Percentiles rank a stretch among this genome's conserved stretches.
phyloP scores from a whole-genome alignment of 2,113 vertebrate species.

The Melanotaenia duboulayi region DNA sequence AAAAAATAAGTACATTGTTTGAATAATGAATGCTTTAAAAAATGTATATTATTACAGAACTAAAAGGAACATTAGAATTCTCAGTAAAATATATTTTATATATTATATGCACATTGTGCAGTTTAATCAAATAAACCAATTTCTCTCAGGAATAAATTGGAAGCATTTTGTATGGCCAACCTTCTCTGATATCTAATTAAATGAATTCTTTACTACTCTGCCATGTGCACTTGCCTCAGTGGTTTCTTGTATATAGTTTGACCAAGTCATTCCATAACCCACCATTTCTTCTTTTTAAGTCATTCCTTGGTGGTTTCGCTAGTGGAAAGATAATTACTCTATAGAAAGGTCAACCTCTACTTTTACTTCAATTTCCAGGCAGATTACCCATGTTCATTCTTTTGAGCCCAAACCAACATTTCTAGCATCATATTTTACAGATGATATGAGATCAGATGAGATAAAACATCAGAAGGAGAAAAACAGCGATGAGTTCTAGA shows the following conservation, averaged over 20 bases:
- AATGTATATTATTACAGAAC: no score
- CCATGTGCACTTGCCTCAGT: background rate
- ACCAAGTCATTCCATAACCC: background rate
- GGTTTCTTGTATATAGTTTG: background rate
- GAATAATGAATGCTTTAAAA: no score
- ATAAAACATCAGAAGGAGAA: background rate
- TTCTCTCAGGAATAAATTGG: background rate
- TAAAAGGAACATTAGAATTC: no score
- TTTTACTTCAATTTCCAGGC: background rate
- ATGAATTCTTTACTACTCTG: no score
- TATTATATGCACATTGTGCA: no score
- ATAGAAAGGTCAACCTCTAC: conserved; percentile 1
- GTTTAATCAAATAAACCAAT: no score
- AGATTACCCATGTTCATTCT: background rate
- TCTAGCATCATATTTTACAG: background rate
- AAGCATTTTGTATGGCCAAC: background rate
- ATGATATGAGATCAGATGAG: background rate
- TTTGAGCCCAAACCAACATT: background rate
- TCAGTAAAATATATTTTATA: no score
- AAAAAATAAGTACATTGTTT: no score
- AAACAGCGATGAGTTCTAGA: background rate
- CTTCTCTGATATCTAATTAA: background rate
- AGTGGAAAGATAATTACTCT: background rate
- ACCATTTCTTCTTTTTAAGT: background rate
- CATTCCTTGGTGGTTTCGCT: background rate